Evolutionary conservation across 2,888 invertebrate genomes (phyloP).

Genomic region (Eupithecia subumbrata): DNA sequence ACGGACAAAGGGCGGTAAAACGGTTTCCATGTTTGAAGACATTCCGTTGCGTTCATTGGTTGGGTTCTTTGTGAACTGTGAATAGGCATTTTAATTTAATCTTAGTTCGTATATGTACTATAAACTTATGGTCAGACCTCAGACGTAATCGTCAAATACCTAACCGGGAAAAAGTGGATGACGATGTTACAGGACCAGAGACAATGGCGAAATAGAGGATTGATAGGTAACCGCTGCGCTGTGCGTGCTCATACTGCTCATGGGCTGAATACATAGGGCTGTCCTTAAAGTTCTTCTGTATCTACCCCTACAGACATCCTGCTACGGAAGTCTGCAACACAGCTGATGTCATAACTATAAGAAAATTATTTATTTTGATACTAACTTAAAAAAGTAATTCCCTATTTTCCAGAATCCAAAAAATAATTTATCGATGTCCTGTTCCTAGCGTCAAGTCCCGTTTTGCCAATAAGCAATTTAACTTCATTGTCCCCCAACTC

Average conservation of each 20-base stretch:
- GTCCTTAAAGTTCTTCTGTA: too few species aligned
- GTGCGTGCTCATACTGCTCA: background rate
- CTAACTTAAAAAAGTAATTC: too few species aligned
- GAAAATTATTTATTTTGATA: too few species aligned
- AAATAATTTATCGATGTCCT: too few species aligned
- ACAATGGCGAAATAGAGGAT: background rate
- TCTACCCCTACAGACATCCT: too few species aligned
- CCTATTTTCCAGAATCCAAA: too few species aligned
- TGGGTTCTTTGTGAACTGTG: conserved; percentile 2
- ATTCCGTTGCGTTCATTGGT: conserved; percentile 3
- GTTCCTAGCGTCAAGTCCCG: too few species aligned
- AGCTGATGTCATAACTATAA: too few species aligned
- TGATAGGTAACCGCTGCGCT: background rate
- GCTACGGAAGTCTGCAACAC: too few species aligned
- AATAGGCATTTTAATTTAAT: background rate
- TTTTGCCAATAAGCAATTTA: too few species aligned
- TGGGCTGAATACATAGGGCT: background rate
- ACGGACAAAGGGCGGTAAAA: conserved; percentile 42
- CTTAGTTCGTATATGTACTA: background rate
- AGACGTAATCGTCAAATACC: background rate
- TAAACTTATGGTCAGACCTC: background rate
- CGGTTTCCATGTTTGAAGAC: conserved; percentile 27
- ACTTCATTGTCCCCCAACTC: too few species aligned
- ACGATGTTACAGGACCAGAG: background rate
- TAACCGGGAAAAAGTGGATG: background rate